Conservation (phyloP, 2,797 vertebrate genomes). For the Peromyscus eremicus region DNA sequence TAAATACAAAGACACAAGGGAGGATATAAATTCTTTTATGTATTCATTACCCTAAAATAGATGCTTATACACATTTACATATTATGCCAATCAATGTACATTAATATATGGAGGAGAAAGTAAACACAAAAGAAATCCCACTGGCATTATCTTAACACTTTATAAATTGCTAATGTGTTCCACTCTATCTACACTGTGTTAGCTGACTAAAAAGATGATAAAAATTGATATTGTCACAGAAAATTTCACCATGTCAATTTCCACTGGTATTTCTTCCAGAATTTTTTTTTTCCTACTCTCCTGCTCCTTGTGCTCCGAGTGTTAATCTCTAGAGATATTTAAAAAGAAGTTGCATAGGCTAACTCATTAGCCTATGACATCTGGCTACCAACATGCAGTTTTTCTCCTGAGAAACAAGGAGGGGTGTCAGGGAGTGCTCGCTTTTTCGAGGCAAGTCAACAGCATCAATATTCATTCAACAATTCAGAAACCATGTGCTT, state of each 20-base stretch:
- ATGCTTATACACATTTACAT: slow-evolving; percentile 32
- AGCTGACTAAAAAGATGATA: slow-evolving; percentile 66
- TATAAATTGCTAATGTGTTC: slow-evolving; percentile 46
- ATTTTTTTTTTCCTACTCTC: slow-evolving; percentile 62
- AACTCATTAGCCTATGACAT: slow-evolving; percentile 59
- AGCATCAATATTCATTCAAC: slow-evolving; percentile 43
- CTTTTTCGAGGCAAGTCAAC: slow-evolving; percentile 55
- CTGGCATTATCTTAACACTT: slow-evolving; percentile 34
- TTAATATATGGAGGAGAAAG: slow-evolving; percentile 39
- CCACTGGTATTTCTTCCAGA: slow-evolving; percentile 62
- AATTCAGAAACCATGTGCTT: slow-evolving; percentile 41
- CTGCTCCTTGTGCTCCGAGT: slow-evolving; percentile 62
- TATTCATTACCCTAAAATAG: slow-evolving; percentile 25
- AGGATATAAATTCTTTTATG: slow-evolving; percentile 22
- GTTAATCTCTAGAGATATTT: slow-evolving; percentile 61
- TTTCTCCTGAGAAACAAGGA: slow-evolving; percentile 56
- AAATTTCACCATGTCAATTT: slow-evolving; percentile 59
- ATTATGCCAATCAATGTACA: slow-evolving; percentile 1
- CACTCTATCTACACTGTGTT: slow-evolving; percentile 47
- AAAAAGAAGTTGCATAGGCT: slow-evolving; percentile 42
- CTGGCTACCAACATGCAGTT: slow-evolving; percentile 30
- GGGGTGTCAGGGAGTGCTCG: slow-evolving; percentile 22
- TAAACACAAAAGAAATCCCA: slow-evolving; percentile 34
- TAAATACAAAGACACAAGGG: slow-evolving; percentile 26
- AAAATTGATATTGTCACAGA: slow-evolving; percentile 58